These are phyloP conservation scores for Hydrochoerus hydrochaeris DNA, from an alignment of 2,113 vertebrate genomes.

Conservation along the genomic window DNA sequence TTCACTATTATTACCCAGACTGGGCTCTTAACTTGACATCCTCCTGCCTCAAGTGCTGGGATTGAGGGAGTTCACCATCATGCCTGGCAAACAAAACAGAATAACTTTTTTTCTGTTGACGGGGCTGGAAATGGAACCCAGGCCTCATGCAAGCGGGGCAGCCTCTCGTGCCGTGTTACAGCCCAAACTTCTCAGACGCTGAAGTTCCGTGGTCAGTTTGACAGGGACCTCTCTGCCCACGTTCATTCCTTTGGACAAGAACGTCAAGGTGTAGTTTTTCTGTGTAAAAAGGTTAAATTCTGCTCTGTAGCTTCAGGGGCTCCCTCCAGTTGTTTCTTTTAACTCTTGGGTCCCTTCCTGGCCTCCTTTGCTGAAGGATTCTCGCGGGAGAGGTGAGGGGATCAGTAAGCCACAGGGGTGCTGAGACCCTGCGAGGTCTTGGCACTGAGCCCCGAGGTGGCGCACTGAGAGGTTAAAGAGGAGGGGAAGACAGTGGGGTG, in stretches of 20 bases:
- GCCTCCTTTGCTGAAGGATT: not conserved
- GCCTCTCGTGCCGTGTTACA: accelerated
- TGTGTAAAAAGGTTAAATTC: not conserved
- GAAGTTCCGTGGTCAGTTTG: not conserved
- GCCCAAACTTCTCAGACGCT: not conserved
- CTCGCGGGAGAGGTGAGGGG: not conserved
- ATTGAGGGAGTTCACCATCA: not conserved
- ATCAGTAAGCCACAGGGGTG: not conserved
- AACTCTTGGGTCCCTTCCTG: not conserved
- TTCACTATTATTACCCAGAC: not conserved
- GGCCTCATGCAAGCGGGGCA: not conserved
- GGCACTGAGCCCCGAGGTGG: not conserved
- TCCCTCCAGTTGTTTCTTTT: not conserved
- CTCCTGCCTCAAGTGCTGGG: not conserved
- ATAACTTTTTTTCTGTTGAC: not conserved
- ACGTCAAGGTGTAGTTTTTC: accelerated
- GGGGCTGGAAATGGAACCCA: not conserved
- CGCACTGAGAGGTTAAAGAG: not conserved
- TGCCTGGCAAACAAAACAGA: not conserved
- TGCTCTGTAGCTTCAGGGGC: not conserved
- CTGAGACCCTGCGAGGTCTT: not conserved
- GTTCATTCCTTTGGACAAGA: accelerated
- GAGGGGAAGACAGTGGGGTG: not conserved
- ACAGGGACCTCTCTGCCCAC: not conserved
- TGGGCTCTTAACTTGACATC: not conserved